Percentiles rank a stretch among this genome's conserved stretches.
phyloP scores from a whole-genome alignment of 2,888 invertebrate genomes.

The Cryptocheilus praepositus region DNA sequence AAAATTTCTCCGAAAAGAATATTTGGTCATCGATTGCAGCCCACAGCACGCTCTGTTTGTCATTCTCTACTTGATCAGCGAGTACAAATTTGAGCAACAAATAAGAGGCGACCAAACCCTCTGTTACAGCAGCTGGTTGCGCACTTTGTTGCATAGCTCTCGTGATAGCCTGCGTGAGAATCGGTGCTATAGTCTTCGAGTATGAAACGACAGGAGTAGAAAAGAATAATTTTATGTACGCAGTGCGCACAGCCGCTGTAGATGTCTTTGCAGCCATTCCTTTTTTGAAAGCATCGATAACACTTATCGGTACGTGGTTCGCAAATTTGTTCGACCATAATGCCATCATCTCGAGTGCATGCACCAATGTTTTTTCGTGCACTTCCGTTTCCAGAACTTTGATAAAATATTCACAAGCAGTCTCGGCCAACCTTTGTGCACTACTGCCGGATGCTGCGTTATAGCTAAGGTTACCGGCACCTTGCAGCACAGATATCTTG shows the following conservation, averaged over 20 bases:
- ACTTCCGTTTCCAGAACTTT: slow-evolving; percentile 91
- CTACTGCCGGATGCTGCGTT: slow-evolving; percentile 81
- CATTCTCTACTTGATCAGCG: slow-evolving; percentile 74
- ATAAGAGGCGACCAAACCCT: slow-evolving; percentile 83
- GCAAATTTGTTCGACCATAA: slow-evolving; percentile 85
- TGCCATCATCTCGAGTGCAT: slow-evolving; percentile 87
- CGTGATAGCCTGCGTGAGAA: slow-evolving; percentile 83
- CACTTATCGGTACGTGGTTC: slow-evolving; percentile 80
- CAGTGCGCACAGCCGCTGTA: slow-evolving; percentile 85
- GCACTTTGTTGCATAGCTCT: slow-evolving; percentile 85
- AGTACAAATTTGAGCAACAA: slow-evolving; percentile 81
- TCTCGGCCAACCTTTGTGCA: slow-evolving; percentile 78
- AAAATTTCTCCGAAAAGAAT: slow-evolving; percentile 88
- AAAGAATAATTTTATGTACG: slow-evolving; percentile 85
- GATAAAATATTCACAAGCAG: slow-evolving; percentile 82
- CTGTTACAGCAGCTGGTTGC: slow-evolving; percentile 82
- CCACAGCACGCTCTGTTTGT: slow-evolving; percentile 80
- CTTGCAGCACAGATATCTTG: slow-evolving; percentile 89
- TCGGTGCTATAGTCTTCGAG: slow-evolving; percentile 76
- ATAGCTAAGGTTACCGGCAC: slow-evolving; percentile 84
- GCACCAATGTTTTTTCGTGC: slow-evolving; percentile 92
- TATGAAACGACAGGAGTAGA: slow-evolving; percentile 57
- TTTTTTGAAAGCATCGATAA: slow-evolving; percentile 84
- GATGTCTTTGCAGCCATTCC: slow-evolving; percentile 86
- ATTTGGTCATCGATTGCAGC: slow-evolving; percentile 84